Evolutionary conservation across 2,797 vertebrate species (phyloP).

Genomic region (Tenualosa ilisha): DNA sequence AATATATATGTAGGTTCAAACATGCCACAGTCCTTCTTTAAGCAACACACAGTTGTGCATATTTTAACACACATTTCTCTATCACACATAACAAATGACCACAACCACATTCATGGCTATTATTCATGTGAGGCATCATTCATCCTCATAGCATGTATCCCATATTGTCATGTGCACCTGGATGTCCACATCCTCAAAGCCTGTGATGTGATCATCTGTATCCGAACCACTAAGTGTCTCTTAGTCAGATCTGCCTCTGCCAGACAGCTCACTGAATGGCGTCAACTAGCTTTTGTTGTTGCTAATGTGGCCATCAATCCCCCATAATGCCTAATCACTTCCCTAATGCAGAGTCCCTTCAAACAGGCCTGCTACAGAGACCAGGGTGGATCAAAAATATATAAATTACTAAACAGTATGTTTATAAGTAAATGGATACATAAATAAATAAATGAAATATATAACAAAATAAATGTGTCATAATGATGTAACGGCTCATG

Average conservation of each 20-base stretch:
- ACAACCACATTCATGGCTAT: too few relatives aligned
- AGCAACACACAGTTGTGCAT: too few relatives aligned
- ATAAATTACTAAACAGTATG: not conserved
- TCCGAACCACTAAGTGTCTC: not conserved
- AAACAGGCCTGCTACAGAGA: not conserved
- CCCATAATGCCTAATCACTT: constrained; percentile 16
- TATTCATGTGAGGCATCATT: too few relatives aligned
- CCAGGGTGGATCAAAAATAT: not conserved
- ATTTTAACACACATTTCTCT: too few relatives aligned
- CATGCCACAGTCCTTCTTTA: too few relatives aligned
- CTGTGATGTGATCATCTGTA: not conserved
- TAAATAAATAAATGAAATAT: not conserved
- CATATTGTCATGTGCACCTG: not conserved
- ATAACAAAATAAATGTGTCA: not conserved
- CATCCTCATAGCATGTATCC: too few relatives aligned
- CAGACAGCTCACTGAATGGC: constrained; percentile 14
- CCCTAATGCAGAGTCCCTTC: constrained; percentile 9
- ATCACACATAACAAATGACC: too few relatives aligned
- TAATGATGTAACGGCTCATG: too few relatives aligned
- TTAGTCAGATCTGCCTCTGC: not conserved
- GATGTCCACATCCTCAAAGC: not conserved
- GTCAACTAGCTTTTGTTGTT: constrained; percentile 7
- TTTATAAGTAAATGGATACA: not conserved
- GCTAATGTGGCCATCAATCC: constrained; percentile 20
- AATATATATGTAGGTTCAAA: too few relatives aligned